Evolutionary conservation across 2,113 vertebrate genomes (phyloP).

Genomic region (Pyxicephalus adspersus): DNA sequence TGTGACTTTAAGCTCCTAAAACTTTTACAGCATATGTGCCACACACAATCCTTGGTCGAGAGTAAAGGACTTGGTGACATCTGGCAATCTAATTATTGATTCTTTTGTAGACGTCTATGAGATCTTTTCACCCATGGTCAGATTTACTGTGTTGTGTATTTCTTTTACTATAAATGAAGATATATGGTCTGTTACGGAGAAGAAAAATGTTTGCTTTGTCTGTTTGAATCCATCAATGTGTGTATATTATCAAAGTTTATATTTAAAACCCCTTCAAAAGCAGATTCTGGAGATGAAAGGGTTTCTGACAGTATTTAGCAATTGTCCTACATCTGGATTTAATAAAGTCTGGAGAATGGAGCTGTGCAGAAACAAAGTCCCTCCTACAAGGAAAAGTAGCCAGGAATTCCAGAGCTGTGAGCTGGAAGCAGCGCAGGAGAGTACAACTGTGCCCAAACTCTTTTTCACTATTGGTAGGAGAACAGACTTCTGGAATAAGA

Average conservation of each 20-base stretch:
- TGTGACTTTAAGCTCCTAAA: no score
- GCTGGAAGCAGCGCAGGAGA: constrained; percentile 61
- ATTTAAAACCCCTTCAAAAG: neutral
- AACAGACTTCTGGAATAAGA: constrained; percentile 40
- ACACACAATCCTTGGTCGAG: no score
- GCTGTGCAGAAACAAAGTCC: constrained; percentile 48
- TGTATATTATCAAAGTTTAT: neutral
- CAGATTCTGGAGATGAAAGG: constrained; percentile 16
- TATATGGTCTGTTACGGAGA: no score
- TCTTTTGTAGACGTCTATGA: no score
- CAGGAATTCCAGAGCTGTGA: constrained; percentile 80
- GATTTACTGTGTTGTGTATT: no score
- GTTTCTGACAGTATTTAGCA: constrained; percentile 31
- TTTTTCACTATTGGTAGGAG: constrained; percentile 52
- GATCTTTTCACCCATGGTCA: no score
- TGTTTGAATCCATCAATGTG: neutral
- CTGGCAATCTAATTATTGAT: no score
- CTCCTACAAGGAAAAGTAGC: constrained; percentile 54
- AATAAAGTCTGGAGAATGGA: constrained; percentile 63
- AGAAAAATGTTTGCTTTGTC: neutral
- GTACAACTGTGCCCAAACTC: constrained; percentile 56
- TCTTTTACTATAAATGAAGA: no score
- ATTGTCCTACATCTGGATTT: constrained; percentile 73
- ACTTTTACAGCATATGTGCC: no score
- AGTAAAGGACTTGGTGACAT: no score